Conservation (phyloP, 1,140 invertebrate species). For the Elymnias hypermnestra region DNA sequence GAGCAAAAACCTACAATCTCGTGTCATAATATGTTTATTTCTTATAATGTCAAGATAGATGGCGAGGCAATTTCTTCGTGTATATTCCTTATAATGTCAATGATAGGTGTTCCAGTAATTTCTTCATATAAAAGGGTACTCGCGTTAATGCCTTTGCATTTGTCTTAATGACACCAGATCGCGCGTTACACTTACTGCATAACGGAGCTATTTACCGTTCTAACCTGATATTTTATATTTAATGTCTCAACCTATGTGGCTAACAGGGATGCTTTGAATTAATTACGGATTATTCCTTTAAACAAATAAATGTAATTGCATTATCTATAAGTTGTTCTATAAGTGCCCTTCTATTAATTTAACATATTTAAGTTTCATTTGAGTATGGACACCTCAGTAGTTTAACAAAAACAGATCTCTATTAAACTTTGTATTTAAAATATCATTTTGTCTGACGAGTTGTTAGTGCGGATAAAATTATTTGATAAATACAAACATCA, state of each 20-base stretch:
- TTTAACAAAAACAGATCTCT: no score
- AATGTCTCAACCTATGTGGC: constrained; percentile 24
- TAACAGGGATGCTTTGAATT: constrained; percentile 12
- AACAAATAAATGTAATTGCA: constrained; percentile 3
- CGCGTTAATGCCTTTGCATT: constrained; percentile 18
- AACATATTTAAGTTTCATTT: no score
- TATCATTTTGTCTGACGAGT: no score
- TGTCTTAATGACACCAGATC: constrained; percentile 45
- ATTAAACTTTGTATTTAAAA: no score
- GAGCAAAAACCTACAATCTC: constrained; percentile 13
- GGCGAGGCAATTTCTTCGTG: constrained; percentile 11
- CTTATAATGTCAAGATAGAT: constrained; percentile 6
- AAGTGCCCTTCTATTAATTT: no score
- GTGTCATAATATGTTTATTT: constrained; percentile 7
- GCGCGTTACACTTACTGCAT: constrained; percentile 46
- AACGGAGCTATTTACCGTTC: constrained; percentile 56
- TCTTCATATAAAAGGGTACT: constrained; percentile 14
- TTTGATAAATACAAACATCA: no score
- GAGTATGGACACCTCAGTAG: no score
- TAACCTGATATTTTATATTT: constrained; percentile 49
- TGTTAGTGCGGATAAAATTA: no score
- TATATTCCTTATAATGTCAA: constrained; percentile 7
- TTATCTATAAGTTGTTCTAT: no score
- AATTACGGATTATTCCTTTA: constrained; percentile 3
- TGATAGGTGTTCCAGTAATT: constrained; percentile 8